Base-by-base conservation (phyloP, 2,797 vertebrate species). In the Carapus acus region DNA sequence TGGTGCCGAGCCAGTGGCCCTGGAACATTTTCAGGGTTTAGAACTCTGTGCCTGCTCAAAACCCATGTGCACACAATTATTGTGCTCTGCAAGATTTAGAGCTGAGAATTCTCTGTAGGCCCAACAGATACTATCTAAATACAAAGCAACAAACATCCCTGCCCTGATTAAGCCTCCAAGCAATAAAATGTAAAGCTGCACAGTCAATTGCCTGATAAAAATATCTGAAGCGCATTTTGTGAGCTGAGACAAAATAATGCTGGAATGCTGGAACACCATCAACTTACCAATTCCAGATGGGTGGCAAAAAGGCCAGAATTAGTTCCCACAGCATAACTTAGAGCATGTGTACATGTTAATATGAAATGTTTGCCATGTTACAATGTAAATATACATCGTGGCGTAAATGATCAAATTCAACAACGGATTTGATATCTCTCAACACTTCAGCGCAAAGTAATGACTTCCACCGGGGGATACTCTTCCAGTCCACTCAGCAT, bases 191-290 rank as follows among this genome's bases (percentile, higher is more conserved):
- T 44, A 58, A 63, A 58, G 79, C 71, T 49, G 55, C 60, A 17
- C 43, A 67, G 74, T 73, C 52, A 54, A 75, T 72, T 58, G 57
- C 31, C 65, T 69, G 82, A 73, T 85, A 82, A 83, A 86, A 69
- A 65, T 72, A 65, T 76, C 75, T 73, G 65, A 42, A 57, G 72
- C 66, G 54, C 57, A 75, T 70, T 64, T 42, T 64, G 66, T 73
- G 73, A 77, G 73, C 80, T 67, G 54, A 24, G 43, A 58, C 58
- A 9, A 4, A 70, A 55, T 58, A 76, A 56, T 58, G 68, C 49
- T 60, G 67, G 77, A 78, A 18, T 39, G 54, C 54, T 78, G 64
- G 76, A 81, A 83, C 73, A 81, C 49, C 57, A 39, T 70, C 51
- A 55, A 27, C 23, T 64, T 61, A 43, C 66, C 49, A 51, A 4